Evolutionary conservation across 2,113 vertebrate genomes (phyloP), one percentile per base, ranked within the genome.

Genomic region (Phyllopteryx taeniolatus): DNA sequence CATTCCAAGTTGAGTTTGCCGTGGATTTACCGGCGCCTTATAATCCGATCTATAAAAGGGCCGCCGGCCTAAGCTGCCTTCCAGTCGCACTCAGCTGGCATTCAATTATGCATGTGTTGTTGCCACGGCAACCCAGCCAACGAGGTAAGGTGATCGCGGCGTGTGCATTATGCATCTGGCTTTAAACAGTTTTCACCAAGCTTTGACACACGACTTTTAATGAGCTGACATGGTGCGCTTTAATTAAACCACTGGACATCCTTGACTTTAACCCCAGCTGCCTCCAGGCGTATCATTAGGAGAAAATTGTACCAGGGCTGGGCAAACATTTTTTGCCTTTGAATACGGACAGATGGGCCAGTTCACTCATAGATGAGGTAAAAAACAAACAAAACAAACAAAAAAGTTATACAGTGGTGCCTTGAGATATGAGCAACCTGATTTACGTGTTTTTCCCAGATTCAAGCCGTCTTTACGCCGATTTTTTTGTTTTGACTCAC

Each of bases 41-140:
- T 90, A 90, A 89, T 88, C 85, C 77, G 73, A 82, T 86, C 85
- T 89, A 73, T 75, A 89, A 89, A 91, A 44, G 17, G 80, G 91
- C 90, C 82, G 89, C 78, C 80, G 86, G 72, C 88, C 89, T 78
- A 89, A 93, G 93, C 92, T 91, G 89, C 75, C 76, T 74, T 77
- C n/a, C 85, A 75, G 91, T 84, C 85, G 42, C 81, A 76, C 91
- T 86, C 61, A 47, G 81, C 85, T 70, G 86, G 76, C 74, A 3
- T 70, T 99, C 86, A 98, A 98, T 98, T 95, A 99, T 98, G 85
- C 71, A 99, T 95, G 92, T 6, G 61, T 54, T 68, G 89, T 92
- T 91, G 81, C 95, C 94, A 96, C 96, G 94, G 96, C 94, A 96
- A 98, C 96, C 88, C 76, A 93, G 82, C 81, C 87, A 79, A 82